Conservation (phyloP, 2,888 invertebrate species). For the Apotomis turbidana region DNA sequence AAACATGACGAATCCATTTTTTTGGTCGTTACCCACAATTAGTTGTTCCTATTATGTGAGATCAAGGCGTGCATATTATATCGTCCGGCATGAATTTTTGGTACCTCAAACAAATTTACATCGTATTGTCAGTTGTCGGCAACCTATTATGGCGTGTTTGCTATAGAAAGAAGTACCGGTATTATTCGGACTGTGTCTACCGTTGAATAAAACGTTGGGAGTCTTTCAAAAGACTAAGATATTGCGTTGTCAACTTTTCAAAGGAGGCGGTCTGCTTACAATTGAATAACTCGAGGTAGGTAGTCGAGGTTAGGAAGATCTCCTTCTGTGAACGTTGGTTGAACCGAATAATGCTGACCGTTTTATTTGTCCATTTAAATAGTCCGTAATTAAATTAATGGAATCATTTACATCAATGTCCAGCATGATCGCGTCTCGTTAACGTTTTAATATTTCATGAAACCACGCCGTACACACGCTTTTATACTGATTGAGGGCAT, state of each 20-base stretch:
- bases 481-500: conserved; percentile 67
- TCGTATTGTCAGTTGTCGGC: conserved; percentile 62
- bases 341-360: conserved; percentile 50
- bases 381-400: conserved; percentile 54
- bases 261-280: conserved; percentile 62
- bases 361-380: conserved; percentile 52
- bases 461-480: conserved; percentile 56
- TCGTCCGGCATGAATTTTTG: conserved; percentile 58
- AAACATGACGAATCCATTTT: conserved; percentile 71
- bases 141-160: conserved; percentile 66
- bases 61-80: conserved; percentile 52
- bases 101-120: conserved; percentile 57
- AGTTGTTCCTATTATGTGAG: conserved; percentile 56
- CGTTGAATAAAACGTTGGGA: conserved; percentile 45
- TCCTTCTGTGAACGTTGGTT: conserved; percentile 44
- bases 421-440: conserved; percentile 59
- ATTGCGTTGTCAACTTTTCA: conserved; percentile 61
- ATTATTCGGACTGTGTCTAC: conserved; percentile 58
- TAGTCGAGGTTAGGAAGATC: conserved; percentile 48
- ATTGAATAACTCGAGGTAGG: conserved; percentile 54
- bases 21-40: conserved; percentile 67
- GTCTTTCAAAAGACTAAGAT: conserved; percentile 52
- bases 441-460: conserved; percentile 59
- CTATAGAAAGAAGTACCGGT: conserved; percentile 65
- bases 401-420: conserved; percentile 59